Base-by-base conservation (phyloP, 2,888 invertebrate species). In the Drosophila leonis region DNA sequence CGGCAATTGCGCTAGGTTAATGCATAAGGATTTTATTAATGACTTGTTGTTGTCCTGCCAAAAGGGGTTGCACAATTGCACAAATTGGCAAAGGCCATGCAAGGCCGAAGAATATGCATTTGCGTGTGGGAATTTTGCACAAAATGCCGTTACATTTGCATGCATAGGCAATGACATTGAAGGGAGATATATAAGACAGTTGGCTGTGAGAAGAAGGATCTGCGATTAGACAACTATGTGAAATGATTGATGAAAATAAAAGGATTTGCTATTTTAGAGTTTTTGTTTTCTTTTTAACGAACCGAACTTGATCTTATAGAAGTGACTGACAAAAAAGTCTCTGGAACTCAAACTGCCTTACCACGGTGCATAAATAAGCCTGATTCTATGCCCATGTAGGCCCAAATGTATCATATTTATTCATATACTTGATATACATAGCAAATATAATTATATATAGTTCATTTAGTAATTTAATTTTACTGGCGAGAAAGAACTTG, bases 1-100 rank as follows among this genome's bases (percentile, higher is more conserved):
- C 63, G 65, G 61, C 80, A 79, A 81, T 81, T 82, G 81, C 73
- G 80, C 67, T 76, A 76, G 73, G 67, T 70, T 74, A 82, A 81
- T 82, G 80, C 67, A 72, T 44, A 49, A 74, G 65, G 44, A 69
- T 82, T 73, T 73, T 72, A 76, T 79, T 67, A 82, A 72, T 72
- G 68, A 46, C 39, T 62, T 56, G 62, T 46, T 56, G 60, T 49
- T 81, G 57, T 60, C 35, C 29, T 29, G 12, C 54, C 2, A 37
- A 63, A 63, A 37, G 20, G 79, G 81, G 80, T 83, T 76, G 77
- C 65, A 61, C 67, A 61, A 42, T 60, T 70, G 24, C 29, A 46
- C 27, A 46, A 67, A 82, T 69, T 80, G 57, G 44, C 54, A 70
- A 59, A 69, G 51, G 55, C 54, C 41, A 51, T 76, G 65, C 77